Percentiles rank a stretch among this genome's conserved stretches.
Evolutionary conservation across 2,797 vertebrate species (phyloP).

Genomic region (Cuniculus paca): DNA sequence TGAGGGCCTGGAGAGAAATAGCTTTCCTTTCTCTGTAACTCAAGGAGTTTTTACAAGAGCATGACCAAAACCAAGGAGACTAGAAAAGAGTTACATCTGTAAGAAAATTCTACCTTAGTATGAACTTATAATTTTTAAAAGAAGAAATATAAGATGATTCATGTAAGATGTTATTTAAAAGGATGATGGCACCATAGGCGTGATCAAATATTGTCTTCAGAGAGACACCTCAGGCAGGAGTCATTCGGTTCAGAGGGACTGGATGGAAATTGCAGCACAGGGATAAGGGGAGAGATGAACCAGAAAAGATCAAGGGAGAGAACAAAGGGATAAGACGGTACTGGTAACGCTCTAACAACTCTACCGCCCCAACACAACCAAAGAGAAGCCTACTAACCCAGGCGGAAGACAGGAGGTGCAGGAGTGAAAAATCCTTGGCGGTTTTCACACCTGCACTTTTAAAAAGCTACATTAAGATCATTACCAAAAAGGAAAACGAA

Average conservation of each 20-base stretch:
- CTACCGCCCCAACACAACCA: no score
- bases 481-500: conserved; percentile 3
- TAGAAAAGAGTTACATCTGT: not conserved
- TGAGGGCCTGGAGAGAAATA: conserved; percentile 24
- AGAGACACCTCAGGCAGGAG: not conserved
- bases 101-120: not conserved
- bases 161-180: not conserved
- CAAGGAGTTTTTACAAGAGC: conserved; percentile 7
- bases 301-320: not conserved
- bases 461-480: conserved; percentile 15
- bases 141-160: not conserved
- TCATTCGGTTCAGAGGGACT: not conserved
- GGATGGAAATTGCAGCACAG: not conserved
- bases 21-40: conserved; percentile 50
- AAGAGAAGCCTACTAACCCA: not conserved
- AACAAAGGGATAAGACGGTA: not conserved
- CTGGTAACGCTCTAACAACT: not conserved
- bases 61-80: conserved; percentile 17
- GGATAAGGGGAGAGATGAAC: not conserved
- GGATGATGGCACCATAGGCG: not conserved
- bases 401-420: not conserved
- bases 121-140: conserved; percentile 36
- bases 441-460: not conserved
- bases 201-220: not conserved
- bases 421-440: not conserved